A percentile compares a stretch with the other conserved stretches of the same genome.
Conservation (phyloP, 2,888 invertebrate species). For the Geotrupes spiniger region DNA sequence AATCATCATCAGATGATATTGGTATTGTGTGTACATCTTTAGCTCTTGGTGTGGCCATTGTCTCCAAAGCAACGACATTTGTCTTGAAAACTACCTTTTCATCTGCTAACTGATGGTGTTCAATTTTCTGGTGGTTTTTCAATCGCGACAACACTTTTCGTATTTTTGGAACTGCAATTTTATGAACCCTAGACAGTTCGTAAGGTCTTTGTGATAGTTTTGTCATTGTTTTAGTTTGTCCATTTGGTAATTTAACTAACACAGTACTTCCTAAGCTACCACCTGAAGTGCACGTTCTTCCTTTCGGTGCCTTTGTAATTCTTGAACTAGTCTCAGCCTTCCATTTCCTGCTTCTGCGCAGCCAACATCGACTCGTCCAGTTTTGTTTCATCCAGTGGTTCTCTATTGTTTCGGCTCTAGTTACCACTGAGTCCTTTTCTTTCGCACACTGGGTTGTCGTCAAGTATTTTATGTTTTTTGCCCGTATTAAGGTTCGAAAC, state of each 20-base stretch:
- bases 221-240: slow-evolving; percentile 50
- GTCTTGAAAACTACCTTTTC: slow-evolving; percentile 31
- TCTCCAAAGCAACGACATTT: slow-evolving; percentile 25
- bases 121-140: slow-evolving; percentile 52
- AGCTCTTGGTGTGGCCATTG: slow-evolving; percentile 33
- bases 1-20: slow-evolving; percentile 76
- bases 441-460: slow-evolving; percentile 24
- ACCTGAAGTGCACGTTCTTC: slow-evolving; percentile 55
- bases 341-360: slow-evolving; percentile 91
- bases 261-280: slow-evolving; percentile 49
- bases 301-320: slow-evolving; percentile 77
- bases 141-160: slow-evolving; percentile 52
- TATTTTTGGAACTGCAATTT: slow-evolving; percentile 30
- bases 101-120: slow-evolving; percentile 53
- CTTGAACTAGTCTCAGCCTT: slow-evolving; percentile 81
- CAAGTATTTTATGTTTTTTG: slow-evolving; percentile 42
- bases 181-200: slow-evolving; percentile 46
- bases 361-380: slow-evolving; percentile 88
- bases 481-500: slow-evolving; percentile 51
- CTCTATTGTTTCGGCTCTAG: slow-evolving; percentile 82
- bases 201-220: slow-evolving; percentile 45
- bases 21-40: slow-evolving; percentile 72
- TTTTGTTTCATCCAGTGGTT: slow-evolving; percentile 91
- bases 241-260: slow-evolving; percentile 50
- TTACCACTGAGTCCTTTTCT: slow-evolving; percentile 53